Evolutionary conservation across 2,113 vertebrate genomes (phyloP).

Genomic region (Phalacrocorax pelagicus): DNA sequence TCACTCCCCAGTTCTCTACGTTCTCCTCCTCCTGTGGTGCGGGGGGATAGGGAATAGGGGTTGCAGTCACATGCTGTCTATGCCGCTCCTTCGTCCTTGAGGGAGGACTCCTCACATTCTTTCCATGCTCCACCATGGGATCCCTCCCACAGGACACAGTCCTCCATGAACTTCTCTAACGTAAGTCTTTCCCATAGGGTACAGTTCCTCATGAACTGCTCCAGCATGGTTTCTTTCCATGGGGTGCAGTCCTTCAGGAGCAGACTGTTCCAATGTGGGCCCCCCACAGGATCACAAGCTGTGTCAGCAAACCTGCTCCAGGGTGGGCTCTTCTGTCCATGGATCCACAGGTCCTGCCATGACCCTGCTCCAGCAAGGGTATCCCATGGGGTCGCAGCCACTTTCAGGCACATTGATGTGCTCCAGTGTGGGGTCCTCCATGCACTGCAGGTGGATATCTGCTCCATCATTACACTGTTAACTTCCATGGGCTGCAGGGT

Average conservation of each 20-base stretch:
- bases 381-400: background rate
- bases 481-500: too few relatives aligned
- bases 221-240: background rate
- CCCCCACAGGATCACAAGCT: background rate
- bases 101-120: background rate
- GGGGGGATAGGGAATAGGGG: background rate
- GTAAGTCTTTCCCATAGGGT: background rate
- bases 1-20: background rate
- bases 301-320: background rate
- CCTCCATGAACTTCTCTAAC: background rate
- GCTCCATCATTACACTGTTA: too few relatives aligned
- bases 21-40: background rate
- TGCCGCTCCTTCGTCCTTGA: background rate
- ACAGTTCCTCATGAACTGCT: background rate
- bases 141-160: background rate
- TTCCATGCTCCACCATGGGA: too few relatives aligned
- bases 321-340: too few relatives aligned
- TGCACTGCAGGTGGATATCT: background rate
- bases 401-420: background rate
- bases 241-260: too few relatives aligned
- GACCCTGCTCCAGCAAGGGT: background rate
- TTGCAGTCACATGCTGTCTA: accelerated
- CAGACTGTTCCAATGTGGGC: background rate
- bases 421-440: accelerated
- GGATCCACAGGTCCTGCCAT: too few relatives aligned